Evolutionary conservation across 2,888 invertebrate species (phyloP), one percentile per base, ranked within the genome.

Genomic region (Agrochola litura): DNA sequence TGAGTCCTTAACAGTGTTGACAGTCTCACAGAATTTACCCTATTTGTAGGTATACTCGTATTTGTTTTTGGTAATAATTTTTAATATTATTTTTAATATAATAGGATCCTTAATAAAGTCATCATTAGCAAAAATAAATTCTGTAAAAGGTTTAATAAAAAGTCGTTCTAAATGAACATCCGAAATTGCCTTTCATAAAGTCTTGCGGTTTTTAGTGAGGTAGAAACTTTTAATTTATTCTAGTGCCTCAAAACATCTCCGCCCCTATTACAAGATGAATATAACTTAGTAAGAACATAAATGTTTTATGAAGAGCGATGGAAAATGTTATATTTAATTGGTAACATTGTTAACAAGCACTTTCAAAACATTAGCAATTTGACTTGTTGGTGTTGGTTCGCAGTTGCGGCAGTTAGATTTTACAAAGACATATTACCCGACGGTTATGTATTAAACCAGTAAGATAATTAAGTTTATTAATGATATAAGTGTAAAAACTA

Each of bases 381-480:
- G 22, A 9, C 49, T 49, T 8, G 52, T 52, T 43, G 12, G 43
- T 43, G 19, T 52, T n/a, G 14, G n/a, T 16, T 68, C 30, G 19
- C 19, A 52, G 25, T n/a, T 41, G 61, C 68, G 64, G 64, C 16
- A 22, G 46, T 19, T 70, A 60, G 69, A 46, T 54, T 68, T 70
- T 66, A 43, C 5, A 61, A 22, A 6, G 14, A 56, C 10, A 0
- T 71, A 65, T 2, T 73, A 85, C 5, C 30, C 1, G 0, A 72
- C 12, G 49, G 73, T 49, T 67, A 86, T 89, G 81, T 85, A 83
- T 82, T 83, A 83, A 81, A 76, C 71, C n/a, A 73, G 52, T 75
- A 56, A 60, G 52, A 73, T 67, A 70, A 52, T 43, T 86, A 75
- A 81, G 72, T 77, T 54, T 76, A 84, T 73, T 72, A 69, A 52